Evolutionary conservation across 1,140 invertebrate species (phyloP), one percentile per base, ranked within the genome.

Genomic region (Drosophila carrolli): DNA sequence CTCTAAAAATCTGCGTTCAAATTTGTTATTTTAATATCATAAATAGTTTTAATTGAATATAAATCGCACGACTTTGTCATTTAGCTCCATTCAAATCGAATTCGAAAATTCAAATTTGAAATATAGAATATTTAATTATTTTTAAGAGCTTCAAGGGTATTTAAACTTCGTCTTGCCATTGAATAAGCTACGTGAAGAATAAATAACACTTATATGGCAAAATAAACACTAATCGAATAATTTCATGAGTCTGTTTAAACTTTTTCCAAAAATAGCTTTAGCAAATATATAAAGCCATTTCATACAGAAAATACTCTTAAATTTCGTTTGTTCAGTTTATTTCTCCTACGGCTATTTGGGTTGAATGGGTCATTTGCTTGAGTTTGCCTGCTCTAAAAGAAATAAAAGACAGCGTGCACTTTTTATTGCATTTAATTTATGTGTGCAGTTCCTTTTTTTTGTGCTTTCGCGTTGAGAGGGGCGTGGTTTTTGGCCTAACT

Each of bases 401-500:
- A 32, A 56, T 27, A 37, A 40, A 38, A 56, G 37, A 40, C 9
- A n/a, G 16, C 9, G 14, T 40, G 13, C 13, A 14, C 35, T 40
- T 44, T 62, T 48, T 62, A 23, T 66, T 11, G 46, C 37, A 43
- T 1, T 53, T 35, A 46, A 46, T 61, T 37, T 62, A 65, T 59
- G 57, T 14, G 1, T 29, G n/a, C 3, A 29, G n/a, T 23, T 38
- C n/a, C 14, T 60, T 60, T 43, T 43, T 2, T 32, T 32, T 11
- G 14, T 14, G 5, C 14, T 65, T 38, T 6, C 19, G 27, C 35
- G 40, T 27, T 19, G 23, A 55, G 19, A 11, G n/a, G 29, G 65
- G 51, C 53, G 53, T 71, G 43, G 65, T 29, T 29, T 46, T 38
- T 32, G 65, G 37, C 65, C 65, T 14, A 48, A 71, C 66, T 71